A percentile compares a stretch with the other conserved stretches of the same genome.
phyloP scores from a whole-genome alignment of 2,113 vertebrate species.

The Labrus mixtus region DNA sequence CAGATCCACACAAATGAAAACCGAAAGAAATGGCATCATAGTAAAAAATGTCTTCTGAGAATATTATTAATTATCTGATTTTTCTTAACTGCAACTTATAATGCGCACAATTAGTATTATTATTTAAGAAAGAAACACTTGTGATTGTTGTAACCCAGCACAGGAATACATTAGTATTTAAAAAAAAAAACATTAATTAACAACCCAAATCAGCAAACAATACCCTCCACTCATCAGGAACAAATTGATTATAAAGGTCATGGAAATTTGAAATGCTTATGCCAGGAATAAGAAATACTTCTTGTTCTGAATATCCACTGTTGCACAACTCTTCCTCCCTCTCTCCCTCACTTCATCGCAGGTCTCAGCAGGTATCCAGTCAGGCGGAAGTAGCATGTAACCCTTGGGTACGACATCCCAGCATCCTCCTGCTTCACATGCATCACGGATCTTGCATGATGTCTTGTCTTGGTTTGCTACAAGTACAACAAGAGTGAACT shows the following conservation, averaged over 20 bases:
- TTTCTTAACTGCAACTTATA: background rate
- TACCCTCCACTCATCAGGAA: background rate
- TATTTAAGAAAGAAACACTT: background rate
- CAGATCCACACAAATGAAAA: too few species aligned
- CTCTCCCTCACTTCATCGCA: background rate
- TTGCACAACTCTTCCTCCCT: background rate
- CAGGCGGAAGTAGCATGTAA: slow-evolving; percentile 57
- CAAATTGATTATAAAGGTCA: background rate
- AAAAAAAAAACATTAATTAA: background rate
- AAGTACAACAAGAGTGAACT: slow-evolving; percentile 43
- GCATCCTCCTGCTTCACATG: slow-evolving; percentile 40
- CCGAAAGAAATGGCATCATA: too few species aligned
- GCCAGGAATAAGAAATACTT: slow-evolving; percentile 20
- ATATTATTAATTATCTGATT: background rate
- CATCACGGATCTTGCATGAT: slow-evolving; percentile 39
- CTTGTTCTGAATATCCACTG: slow-evolving; percentile 8
- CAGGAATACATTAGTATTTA: background rate
- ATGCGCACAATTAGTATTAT: background rate
- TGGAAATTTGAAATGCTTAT: slow-evolving; percentile 8
- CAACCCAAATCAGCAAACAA: background rate
- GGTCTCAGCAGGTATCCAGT: slow-evolving; percentile 46
- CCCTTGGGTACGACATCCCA: slow-evolving; percentile 72
- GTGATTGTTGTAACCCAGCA: background rate
- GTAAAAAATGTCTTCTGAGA: too few species aligned
- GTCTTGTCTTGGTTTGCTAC: slow-evolving; percentile 57